A percentile compares a stretch with the other conserved stretches of the same genome.
These are phyloP conservation scores for Nomada goodeniana DNA, from an alignment of 2,888 invertebrate genomes.

Conservation along the genomic window DNA sequence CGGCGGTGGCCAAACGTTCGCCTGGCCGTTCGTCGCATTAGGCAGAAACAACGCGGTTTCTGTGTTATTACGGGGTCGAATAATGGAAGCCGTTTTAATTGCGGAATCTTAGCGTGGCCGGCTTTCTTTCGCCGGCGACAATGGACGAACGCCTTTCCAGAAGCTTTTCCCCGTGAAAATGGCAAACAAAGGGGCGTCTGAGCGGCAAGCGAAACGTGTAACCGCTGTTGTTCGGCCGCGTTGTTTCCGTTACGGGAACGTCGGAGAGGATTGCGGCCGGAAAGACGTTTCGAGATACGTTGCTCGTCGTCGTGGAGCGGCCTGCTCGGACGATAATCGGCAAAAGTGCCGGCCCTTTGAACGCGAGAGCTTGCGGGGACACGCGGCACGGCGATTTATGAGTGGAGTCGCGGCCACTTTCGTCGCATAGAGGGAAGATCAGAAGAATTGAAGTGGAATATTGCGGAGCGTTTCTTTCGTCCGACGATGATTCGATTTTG, in stretches of 20 bases:
- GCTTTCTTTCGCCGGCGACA: conserved; percentile 17
- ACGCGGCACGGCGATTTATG: conserved; percentile 8
- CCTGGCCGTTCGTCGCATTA: conserved; percentile 23
- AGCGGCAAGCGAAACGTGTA: conserved; percentile 11
- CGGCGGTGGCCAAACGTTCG: conserved; percentile 1
- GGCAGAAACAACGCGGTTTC: conserved; percentile 35
- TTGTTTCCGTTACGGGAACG: neutral
- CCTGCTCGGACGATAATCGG: conserved; percentile 24
- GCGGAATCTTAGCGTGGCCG: conserved; percentile 23
- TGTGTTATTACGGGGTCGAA: conserved; percentile 35
- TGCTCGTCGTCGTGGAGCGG: neutral
- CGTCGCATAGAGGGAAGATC: neutral
- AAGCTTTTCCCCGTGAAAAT: conserved; percentile 12
- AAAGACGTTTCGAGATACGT: conserved; percentile 16
- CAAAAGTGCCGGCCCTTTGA: conserved; percentile 22
- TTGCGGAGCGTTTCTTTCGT: too few species aligned
- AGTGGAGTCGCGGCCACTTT: conserved; percentile 4
- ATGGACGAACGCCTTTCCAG: conserved; percentile 29
- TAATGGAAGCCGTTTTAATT: conserved; percentile 49
- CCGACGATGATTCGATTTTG: too few species aligned
- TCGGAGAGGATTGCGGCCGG: neutral
- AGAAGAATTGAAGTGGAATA: too few species aligned
- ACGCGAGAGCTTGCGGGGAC: too few species aligned
- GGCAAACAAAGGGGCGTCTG: conserved; percentile 17
- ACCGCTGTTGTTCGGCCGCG: neutral